Conservation (phyloP, 2,888 invertebrate species). For the Scelioninae gen. 1 region DNA sequence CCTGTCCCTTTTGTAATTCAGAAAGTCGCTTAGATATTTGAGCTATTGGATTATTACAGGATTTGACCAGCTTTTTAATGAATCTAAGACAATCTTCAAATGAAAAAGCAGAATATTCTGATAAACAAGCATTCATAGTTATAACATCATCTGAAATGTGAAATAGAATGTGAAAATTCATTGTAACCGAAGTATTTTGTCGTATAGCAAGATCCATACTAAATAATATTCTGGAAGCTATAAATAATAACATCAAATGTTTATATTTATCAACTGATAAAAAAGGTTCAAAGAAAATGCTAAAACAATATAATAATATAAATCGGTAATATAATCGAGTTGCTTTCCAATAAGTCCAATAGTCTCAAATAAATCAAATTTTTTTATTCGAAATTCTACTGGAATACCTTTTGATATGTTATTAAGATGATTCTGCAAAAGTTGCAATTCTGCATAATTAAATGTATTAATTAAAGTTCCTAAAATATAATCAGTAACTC, state of each 20-base stretch:
- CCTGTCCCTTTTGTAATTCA: neutral
- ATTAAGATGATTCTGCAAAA: neutral
- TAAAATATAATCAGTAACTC: neutral
- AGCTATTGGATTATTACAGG: neutral
- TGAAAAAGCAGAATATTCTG: neutral
- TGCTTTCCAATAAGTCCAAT: conserved; percentile 15
- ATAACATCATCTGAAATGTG: conserved; percentile 6
- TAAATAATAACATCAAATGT: conserved; percentile 11
- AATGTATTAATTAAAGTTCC: neutral
- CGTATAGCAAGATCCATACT: neutral
- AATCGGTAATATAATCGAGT: conserved; percentile 14
- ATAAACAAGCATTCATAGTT: neutral
- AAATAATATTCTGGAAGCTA: conserved; percentile 12
- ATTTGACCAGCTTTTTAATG: conserved; percentile 1
- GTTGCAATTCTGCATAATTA: neutral
- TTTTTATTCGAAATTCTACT: conserved; percentile 7
- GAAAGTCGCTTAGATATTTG: neutral
- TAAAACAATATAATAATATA: conserved; percentile 1
- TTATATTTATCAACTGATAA: conserved; percentile 10
- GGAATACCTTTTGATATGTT: neutral
- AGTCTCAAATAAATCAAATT: conserved; percentile 6
- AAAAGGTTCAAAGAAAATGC: conserved; percentile 9
- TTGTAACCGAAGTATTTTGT: neutral
- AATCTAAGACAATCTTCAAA: conserved; percentile 5
- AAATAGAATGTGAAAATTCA: neutral